Conservation (phyloP, 1,140 invertebrate genomes). For the Leptestheria dahalacensis region DNA sequence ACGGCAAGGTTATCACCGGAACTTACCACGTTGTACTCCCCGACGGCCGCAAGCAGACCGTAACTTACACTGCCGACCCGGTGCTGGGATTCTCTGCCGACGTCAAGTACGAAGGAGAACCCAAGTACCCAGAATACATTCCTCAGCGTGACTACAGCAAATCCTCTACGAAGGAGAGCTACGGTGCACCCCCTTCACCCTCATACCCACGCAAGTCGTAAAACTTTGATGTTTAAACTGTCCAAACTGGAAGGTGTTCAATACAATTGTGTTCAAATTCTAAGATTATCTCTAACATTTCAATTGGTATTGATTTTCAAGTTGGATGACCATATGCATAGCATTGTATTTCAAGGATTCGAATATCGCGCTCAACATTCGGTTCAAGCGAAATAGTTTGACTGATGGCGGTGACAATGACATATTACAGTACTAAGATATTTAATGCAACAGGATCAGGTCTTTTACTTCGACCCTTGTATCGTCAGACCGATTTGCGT, state of each 20-base stretch:
- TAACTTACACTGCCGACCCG: constrained; percentile 61
- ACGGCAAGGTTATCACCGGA: constrained; percentile 55
- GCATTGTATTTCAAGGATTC: too few relatives aligned
- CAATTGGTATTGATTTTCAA: too few relatives aligned
- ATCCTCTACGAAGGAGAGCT: too few relatives aligned
- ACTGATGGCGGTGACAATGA: too few relatives aligned
- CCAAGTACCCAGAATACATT: background rate
- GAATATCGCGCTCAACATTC: background rate
- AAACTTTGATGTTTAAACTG: too few relatives aligned
- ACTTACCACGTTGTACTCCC: constrained; percentile 57
- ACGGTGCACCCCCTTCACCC: background rate
- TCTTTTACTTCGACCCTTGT: too few relatives aligned
- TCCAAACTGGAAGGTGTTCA: too few relatives aligned
- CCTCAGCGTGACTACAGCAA: background rate
- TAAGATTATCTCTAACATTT: background rate
- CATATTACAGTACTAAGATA: background rate
- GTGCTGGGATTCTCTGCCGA: constrained; percentile 61
- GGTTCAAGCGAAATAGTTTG: background rate
- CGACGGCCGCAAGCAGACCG: constrained; percentile 54
- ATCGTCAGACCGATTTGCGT: too few relatives aligned
- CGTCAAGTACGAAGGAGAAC: constrained; percentile 32
- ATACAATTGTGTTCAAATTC: background rate
- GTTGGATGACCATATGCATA: too few relatives aligned
- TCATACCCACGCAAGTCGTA: background rate
- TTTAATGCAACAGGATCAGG: too few relatives aligned